Percentiles rank a stretch among this genome's conserved stretches.
phyloP scores from a whole-genome alignment of 2,113 vertebrate species.

The Noturus placidus region DNA sequence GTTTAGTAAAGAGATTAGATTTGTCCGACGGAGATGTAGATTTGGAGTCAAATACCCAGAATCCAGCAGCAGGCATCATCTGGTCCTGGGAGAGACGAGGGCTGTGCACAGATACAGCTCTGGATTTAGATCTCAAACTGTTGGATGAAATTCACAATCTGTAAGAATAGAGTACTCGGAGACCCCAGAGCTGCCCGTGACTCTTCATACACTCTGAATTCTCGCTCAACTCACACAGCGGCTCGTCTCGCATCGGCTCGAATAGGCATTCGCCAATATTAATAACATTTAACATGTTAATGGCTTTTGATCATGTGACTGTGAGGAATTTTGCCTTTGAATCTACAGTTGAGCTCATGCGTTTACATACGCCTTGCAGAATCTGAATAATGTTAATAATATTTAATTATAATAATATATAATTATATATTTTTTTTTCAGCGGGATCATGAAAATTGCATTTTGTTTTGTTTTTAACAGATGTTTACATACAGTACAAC shows the following conservation, averaged over 20 bases:
- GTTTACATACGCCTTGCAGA: too few species aligned
- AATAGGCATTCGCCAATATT: background rate
- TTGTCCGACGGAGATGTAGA: conserved; percentile 21
- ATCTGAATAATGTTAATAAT: too few species aligned
- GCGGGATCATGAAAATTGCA: too few species aligned
- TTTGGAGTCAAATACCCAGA: conserved; percentile 74
- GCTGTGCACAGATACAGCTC: conserved; percentile 57
- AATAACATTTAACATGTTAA: too few species aligned
- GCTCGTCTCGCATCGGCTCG: background rate
- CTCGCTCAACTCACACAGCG: background rate
- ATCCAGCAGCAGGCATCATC: conserved; percentile 78
- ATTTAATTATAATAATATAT: too few species aligned
- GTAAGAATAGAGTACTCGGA: conserved; percentile 33
- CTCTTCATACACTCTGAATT: background rate
- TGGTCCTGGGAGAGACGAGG: conserved; percentile 79
- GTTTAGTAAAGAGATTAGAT: conserved; percentile 33
- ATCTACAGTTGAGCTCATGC: too few species aligned
- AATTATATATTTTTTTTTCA: too few species aligned
- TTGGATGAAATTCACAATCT: conserved; percentile 81
- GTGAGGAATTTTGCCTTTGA: background rate
- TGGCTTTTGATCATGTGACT: background rate
- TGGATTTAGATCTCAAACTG: conserved; percentile 84
- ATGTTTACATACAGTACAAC: too few species aligned
- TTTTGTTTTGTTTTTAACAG: too few species aligned
- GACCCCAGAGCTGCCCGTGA: background rate